These are phyloP conservation scores for Lynx canadensis DNA, from an alignment of 2,113 vertebrate species.

Conservation along the genomic window DNA sequence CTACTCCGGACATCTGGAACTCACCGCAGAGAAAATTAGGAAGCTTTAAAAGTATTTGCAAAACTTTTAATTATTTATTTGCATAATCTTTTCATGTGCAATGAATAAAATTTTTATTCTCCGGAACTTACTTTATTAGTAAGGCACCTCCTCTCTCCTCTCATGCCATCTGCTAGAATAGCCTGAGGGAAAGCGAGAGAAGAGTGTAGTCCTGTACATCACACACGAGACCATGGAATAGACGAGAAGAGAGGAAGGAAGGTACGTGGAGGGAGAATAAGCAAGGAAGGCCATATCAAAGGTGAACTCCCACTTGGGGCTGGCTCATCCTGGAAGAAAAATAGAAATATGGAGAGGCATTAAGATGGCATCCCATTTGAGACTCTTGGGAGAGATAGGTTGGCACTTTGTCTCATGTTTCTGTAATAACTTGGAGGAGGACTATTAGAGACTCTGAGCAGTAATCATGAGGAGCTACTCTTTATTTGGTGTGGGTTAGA, in stretches of 20 bases:
- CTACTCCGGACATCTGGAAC: neutral
- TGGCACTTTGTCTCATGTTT: neutral
- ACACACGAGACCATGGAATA: neutral
- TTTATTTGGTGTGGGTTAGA: rapidly evolving
- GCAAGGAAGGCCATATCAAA: rapidly evolving
- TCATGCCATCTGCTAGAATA: neutral
- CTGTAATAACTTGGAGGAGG: neutral
- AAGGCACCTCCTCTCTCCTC: neutral
- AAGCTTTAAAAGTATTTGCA: neutral
- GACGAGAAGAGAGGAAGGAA: too few relatives aligned
- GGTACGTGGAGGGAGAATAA: rapidly evolving
- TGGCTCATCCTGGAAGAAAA: neutral
- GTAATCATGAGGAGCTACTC: neutral
- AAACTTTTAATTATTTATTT: neutral
- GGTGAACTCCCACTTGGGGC: neutral
- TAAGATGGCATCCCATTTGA: neutral
- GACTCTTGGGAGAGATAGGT: neutral
- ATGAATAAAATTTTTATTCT: neutral
- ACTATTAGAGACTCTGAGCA: neutral
- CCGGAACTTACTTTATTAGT: neutral
- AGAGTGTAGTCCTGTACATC: rapidly evolving
- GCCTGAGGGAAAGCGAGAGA: neutral
- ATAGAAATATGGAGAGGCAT: neutral
- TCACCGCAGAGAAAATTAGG: neutral
- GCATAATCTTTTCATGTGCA: neutral